Evolutionary conservation across 2,888 invertebrate genomes (phyloP).

Genomic region (Drosophila colorata): DNA sequence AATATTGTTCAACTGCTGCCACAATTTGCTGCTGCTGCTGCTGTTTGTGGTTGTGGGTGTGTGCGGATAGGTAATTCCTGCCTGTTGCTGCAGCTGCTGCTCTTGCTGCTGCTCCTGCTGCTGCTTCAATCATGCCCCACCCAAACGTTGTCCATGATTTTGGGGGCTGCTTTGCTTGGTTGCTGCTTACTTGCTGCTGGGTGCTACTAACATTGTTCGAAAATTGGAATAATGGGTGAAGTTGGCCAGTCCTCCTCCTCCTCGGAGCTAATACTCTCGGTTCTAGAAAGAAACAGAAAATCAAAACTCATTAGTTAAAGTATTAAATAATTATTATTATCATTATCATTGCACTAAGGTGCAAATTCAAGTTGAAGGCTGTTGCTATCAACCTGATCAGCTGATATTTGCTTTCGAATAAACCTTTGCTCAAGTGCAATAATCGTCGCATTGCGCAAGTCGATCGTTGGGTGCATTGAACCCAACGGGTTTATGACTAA

Average conservation of each 20-base stretch:
- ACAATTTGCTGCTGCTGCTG: conserved; percentile 14
- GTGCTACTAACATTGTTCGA: conserved; percentile 85
- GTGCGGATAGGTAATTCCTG: conserved; percentile 40
- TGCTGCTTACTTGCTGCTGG: conserved; percentile 51
- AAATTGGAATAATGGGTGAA: conserved; percentile 88
- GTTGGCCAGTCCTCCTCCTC: conserved; percentile 88
- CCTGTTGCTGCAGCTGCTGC: conserved; percentile 26
- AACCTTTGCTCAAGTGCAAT: conserved; percentile 58
- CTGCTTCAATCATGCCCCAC: conserved; percentile 25
- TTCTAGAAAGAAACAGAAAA: conserved; percentile 84
- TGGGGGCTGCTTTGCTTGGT: conserved; percentile 49
- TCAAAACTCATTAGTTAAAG: conserved; percentile 5
- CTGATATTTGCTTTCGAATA: conserved; percentile 42
- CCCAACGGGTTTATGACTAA: conserved; percentile 56
- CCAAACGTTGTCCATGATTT: conserved; percentile 31
- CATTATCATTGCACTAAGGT: conserved; percentile 4
- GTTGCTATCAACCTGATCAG: conserved; percentile 25
- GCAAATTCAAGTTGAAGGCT: conserved; percentile 61
- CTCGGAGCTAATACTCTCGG: conserved; percentile 87
- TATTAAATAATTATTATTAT: conserved; percentile 20
- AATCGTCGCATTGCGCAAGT: conserved; percentile 30
- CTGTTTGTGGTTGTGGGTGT: conserved; percentile 1
- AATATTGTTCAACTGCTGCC: conserved; percentile 15
- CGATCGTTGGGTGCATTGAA: conserved; percentile 69
- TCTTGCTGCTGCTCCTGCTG: conserved; percentile 17